Percentiles rank a stretch among this genome's conserved stretches.
phyloP scores from a whole-genome alignment of 2,113 vertebrate species.

The Montifringilla adamsi region DNA sequence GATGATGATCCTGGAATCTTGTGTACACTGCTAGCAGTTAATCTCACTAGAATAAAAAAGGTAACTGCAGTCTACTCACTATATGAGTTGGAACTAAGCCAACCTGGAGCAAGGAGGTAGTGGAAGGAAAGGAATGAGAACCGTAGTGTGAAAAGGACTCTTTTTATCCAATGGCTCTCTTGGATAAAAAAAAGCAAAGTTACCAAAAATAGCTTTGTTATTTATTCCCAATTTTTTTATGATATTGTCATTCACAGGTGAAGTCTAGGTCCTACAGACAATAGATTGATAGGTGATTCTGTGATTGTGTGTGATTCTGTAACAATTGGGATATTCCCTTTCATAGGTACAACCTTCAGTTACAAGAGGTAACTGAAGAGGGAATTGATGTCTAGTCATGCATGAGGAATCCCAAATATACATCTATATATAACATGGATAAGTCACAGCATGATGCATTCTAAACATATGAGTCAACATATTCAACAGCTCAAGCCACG shows the following conservation, averaged over 20 bases:
- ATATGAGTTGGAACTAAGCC: not conserved
- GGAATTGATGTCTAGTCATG: not conserved
- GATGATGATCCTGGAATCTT: not conserved
- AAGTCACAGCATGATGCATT: not conserved
- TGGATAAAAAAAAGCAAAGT: not conserved
- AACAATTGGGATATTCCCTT: not conserved
- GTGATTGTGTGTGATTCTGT: not conserved
- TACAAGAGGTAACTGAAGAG: not conserved
- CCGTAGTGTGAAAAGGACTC: not conserved
- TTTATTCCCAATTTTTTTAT: not conserved
- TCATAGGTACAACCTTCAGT: not conserved
- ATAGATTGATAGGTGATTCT: not conserved
- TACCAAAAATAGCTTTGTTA: not conserved
- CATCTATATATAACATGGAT: not conserved
- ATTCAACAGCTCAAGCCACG: not conserved
- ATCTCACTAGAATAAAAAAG: not conserved
- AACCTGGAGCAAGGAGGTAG: not conserved
- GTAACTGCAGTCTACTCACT: not conserved
- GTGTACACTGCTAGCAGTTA: not conserved
- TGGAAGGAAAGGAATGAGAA: not conserved
- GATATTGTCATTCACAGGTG: not conserved
- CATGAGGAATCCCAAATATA: not conserved
- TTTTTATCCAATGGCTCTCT: not conserved
- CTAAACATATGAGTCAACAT: slow-evolving; percentile 47
- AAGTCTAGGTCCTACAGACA: not conserved